Conservation (phyloP, 1,140 invertebrate genomes). For the Coelopa frigida region DNA sequence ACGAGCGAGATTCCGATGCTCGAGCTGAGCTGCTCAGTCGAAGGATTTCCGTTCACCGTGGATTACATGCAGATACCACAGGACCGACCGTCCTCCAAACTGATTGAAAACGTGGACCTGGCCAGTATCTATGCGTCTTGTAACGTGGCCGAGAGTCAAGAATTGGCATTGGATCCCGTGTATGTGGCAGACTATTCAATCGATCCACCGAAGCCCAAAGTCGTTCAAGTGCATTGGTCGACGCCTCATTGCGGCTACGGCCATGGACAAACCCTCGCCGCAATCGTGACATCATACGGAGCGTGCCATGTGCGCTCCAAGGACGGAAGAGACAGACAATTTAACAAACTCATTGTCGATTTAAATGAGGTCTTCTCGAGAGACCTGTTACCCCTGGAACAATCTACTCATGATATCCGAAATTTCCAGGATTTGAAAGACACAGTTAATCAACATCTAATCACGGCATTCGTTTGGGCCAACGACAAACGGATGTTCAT, state of each 20-base stretch:
- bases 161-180: slow-evolving; percentile 9
- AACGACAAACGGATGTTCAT: slow-evolving; percentile 9
- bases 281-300: slow-evolving; percentile 2
- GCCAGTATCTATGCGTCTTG: neutral
- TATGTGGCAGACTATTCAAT: slow-evolving; percentile 1
- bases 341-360: neutral
- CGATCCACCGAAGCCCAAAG: neutral
- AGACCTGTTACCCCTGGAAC: neutral
- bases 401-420: neutral
- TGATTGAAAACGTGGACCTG: slow-evolving; percentile 18
- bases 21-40: slow-evolving; percentile 14
- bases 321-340: neutral
- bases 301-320: neutral
- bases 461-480: slow-evolving; percentile 25
- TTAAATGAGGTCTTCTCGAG: neutral
- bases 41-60: slow-evolving; percentile 19
- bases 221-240: neutral
- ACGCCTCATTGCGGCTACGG: too few relatives aligned
- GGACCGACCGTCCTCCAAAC: slow-evolving; percentile 16
- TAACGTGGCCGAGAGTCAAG: neutral
- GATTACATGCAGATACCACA: neutral
- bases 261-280: neutral
- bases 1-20: slow-evolving; percentile 19
- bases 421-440: neutral
- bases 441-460: slow-evolving; percentile 1